Base-by-base conservation (phyloP, 1,140 invertebrate species). In the Rhizoglyphus robini region DNA sequence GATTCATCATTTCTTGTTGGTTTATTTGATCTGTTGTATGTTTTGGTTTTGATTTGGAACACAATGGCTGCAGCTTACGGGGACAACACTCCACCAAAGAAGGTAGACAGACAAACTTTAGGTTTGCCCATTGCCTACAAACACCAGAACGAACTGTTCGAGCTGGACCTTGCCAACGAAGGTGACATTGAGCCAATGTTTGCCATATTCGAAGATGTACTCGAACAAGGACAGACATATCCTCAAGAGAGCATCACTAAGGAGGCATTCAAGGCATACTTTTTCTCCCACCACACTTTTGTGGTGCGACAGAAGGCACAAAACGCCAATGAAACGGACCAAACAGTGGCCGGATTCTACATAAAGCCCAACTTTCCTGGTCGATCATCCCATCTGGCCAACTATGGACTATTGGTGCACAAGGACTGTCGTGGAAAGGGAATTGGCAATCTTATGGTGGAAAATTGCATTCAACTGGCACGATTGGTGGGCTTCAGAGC, bases 281-380 rank as follows among this genome's bases (percentile, higher is more conserved):
- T 71, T 47, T 25, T 73, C 3, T 69, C 72, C 0, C 69, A 71
- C 62, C 66, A 73, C 25, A 68, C 68, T 1, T 71, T 71, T 36
- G 69, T 72, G n/a, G 68, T 69, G 36, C 41, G 65, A 15, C 32
- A 68, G 27, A 38, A 46, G 15, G 11, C 13, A 0, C n/a, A 11
- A 11, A 59, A 31, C 29, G 27, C 13, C 15, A 2, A 13, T 11
- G 20, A 23, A 8, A 49, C 67, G 8, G 41, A 46, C 4, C 61
- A 68, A 67, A 51, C 71, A 4, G 36, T 71, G 3, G 73, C 69
- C 18, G 67, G 67, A 3, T 73, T 74, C 41, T 73, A 74, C 46
- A 68, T 74, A 0, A 74, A 74, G 48, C 71, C 73, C 15, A 74
- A 74, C 30, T 74, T 72, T 62, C 71, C 73, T 4, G 73, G 73